Evolutionary conservation across 2,113 vertebrate genomes (phyloP).

Genomic region (Bos javanicus): DNA sequence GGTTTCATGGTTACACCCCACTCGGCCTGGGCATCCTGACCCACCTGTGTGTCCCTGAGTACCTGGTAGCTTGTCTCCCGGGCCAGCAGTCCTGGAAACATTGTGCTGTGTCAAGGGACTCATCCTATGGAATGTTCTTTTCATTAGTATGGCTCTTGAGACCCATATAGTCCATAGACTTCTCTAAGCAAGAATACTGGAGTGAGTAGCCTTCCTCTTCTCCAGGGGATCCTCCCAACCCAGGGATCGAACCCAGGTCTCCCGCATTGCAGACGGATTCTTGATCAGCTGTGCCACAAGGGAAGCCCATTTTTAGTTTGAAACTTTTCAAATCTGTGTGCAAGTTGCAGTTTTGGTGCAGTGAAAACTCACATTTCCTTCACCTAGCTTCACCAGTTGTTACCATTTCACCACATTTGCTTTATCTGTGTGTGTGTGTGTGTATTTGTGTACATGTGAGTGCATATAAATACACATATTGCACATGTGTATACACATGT

Average conservation of each 20-base stretch:
- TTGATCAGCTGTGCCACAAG: neutral
- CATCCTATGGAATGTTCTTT: accelerated
- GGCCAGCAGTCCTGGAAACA: neutral
- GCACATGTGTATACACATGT: neutral
- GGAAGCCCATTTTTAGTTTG: neutral
- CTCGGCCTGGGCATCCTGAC: accelerated
- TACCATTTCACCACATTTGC: neutral
- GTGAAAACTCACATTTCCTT: no score
- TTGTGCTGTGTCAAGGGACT: neutral
- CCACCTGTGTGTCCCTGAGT: neutral
- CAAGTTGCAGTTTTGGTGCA: neutral
- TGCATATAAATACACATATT: no score
- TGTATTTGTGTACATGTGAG: neutral
- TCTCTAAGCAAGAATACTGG: neutral
- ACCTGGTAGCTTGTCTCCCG: neutral
- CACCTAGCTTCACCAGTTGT: neutral
- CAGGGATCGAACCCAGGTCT: neutral
- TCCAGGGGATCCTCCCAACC: neutral
- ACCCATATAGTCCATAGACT: neutral
- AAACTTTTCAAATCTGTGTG: neutral
- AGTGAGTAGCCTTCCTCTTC: neutral
- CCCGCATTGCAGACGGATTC: neutral
- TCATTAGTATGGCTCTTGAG: neutral
- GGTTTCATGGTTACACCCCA: neutral
- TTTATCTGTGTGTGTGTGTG: neutral